phyloP scores from a whole-genome alignment of 2,113 vertebrate species.

The Caloenas nicobarica region DNA sequence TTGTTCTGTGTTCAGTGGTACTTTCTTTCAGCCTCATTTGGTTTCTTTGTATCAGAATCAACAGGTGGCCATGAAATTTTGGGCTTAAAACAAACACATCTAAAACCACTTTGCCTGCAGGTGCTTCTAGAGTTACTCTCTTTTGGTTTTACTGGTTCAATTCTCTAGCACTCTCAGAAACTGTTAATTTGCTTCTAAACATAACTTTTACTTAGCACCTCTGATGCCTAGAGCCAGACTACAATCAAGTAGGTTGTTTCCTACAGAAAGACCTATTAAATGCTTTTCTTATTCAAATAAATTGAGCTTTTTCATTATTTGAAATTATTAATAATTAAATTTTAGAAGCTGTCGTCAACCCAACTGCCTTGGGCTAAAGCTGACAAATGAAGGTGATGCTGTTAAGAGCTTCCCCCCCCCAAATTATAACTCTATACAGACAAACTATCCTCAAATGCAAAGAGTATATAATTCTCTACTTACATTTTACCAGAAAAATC shows the following conservation, averaged over 20 bases:
- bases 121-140: not conserved
- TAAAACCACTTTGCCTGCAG: not conserved
- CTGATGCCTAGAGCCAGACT: not conserved
- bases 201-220: not conserved
- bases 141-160: not conserved
- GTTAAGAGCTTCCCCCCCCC: not conserved
- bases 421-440: not conserved
- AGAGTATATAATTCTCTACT: not conserved
- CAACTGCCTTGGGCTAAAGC: not conserved
- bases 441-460: not conserved
- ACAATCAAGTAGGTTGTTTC: not conserved
- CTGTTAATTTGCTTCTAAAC: not conserved
- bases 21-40: not conserved
- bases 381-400: not conserved
- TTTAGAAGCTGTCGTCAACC: not conserved
- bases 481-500: not conserved
- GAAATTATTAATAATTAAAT: not conserved
- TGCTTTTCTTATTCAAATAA: not conserved
- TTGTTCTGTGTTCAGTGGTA: not conserved
- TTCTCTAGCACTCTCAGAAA: not conserved
- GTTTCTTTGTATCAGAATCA: slow-evolving; percentile 7
- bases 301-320: not conserved
- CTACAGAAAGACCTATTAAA: not conserved
- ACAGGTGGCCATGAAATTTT: not conserved
- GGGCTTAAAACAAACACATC: not conserved